A percentile compares a stretch with the other conserved stretches of the same genome.
Conservation (phyloP, 30 jellyfish, hydroid and myxozoan species). For the Aurelia coerulea region DNA sequence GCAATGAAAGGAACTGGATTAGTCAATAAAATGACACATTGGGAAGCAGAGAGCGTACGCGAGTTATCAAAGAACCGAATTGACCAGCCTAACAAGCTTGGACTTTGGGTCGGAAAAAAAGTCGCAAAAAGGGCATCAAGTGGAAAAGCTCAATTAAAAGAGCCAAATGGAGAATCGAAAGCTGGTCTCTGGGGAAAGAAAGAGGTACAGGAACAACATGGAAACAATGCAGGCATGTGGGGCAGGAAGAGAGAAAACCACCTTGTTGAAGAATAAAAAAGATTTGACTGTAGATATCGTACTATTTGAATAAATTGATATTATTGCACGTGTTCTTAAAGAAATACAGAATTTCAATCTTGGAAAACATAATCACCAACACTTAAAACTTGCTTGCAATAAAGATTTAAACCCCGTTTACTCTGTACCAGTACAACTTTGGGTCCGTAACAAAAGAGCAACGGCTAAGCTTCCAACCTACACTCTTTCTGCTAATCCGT, state of each 20-base stretch:
- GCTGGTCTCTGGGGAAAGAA: slow-evolving; percentile 71
- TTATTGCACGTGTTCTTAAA: too few relatives aligned
- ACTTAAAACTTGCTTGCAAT: too few relatives aligned
- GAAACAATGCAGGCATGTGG: slow-evolving; percentile 28
- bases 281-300: background rate
- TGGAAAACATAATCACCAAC: too few relatives aligned
- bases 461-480: too few relatives aligned
- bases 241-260: slow-evolving; percentile 29
- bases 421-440: too few relatives aligned
- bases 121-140: slow-evolving; percentile 33
- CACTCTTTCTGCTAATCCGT: too few relatives aligned
- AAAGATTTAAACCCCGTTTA: too few relatives aligned
- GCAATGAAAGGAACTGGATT: background rate
- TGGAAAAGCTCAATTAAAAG: background rate
- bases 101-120: slow-evolving; percentile 58
- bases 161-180: slow-evolving; percentile 20
- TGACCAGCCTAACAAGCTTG: slow-evolving; percentile 18
- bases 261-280: background rate
- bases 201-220: too few relatives aligned
- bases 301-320: background rate
- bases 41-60: slow-evolving; percentile 3
- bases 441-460: too few relatives aligned
- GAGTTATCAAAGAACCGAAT: background rate
- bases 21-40: background rate
- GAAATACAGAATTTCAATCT: too few relatives aligned